phyloP scores from a whole-genome alignment of 2,113 vertebrate species.

The Camelus dromedarius region DNA sequence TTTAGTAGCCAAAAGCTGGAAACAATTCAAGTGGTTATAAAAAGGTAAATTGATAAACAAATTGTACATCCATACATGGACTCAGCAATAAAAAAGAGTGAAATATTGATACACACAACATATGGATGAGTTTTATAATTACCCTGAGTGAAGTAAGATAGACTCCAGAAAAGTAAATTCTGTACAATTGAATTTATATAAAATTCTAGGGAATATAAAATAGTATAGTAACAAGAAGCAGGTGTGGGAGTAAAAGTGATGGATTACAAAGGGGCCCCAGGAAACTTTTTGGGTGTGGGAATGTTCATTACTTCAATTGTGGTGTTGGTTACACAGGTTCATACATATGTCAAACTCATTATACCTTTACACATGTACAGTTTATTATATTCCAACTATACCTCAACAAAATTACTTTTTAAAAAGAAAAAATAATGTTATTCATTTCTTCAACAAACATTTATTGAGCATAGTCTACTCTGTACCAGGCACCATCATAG shows the following conservation, averaged over 20 bases:
- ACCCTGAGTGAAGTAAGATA: neutral
- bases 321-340: neutral
- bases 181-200: neutral
- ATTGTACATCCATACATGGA: neutral
- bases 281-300: neutral
- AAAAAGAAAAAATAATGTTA: constrained; percentile 11
- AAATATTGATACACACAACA: neutral
- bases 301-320: neutral
- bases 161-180: neutral
- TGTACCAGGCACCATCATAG: neutral
- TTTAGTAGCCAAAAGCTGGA: neutral
- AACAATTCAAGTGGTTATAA: neutral
- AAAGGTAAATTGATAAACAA: neutral
- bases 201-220: neutral
- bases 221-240: neutral
- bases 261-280: neutral
- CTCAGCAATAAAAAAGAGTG: neutral
- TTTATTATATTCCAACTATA: neutral
- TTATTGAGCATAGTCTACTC: neutral
- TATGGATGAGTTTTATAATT: neutral
- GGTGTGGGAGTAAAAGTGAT: neutral
- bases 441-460: neutral
- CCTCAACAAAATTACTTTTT: neutral
- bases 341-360: neutral
- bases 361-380: neutral